Percentiles rank a stretch among this genome's conserved stretches.
Evolutionary conservation across 2,797 vertebrate species (phyloP).

Genomic region (Distichodus sexfasciatus): DNA sequence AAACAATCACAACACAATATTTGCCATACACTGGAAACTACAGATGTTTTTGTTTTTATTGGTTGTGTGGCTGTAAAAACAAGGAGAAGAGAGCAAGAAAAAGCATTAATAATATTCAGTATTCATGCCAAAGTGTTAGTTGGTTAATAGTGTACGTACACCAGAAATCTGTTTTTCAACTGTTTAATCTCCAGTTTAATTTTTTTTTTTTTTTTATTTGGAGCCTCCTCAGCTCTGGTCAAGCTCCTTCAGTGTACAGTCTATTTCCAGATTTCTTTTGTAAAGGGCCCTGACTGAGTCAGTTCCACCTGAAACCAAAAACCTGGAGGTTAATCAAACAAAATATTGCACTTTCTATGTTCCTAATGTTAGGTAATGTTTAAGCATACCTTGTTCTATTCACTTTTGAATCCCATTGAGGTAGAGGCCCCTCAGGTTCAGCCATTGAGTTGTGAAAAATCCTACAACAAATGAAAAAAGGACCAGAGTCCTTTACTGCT

Average conservation of each 20-base stretch:
- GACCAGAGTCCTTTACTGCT: too few species aligned
- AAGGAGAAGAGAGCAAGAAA: background rate
- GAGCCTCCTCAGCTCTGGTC: slow-evolving; percentile 5
- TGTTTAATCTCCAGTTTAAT: slow-evolving; percentile 6
- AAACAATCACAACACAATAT: background rate
- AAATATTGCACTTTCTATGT: background rate
- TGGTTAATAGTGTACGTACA: background rate
- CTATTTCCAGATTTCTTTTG: too few species aligned
- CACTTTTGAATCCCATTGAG: background rate
- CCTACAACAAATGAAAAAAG: background rate
- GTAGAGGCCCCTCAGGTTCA: background rate
- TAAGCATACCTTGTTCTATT: background rate
- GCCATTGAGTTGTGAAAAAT: background rate
- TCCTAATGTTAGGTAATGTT: background rate
- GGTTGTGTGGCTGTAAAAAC: background rate
- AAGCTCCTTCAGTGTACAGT: background rate
- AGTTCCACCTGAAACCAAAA: background rate
- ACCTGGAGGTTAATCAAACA: too few species aligned
- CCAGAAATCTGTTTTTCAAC: background rate
- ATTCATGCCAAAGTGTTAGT: background rate
- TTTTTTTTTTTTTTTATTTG: slow-evolving; percentile 2
- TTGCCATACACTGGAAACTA: background rate
- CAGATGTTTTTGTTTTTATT: background rate
- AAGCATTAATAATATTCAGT: background rate
- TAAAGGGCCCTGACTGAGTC: too few species aligned